A percentile compares a stretch with the other conserved stretches of the same genome.
Conservation (phyloP, 2,888 invertebrate species). For the Synergus itoensis region DNA sequence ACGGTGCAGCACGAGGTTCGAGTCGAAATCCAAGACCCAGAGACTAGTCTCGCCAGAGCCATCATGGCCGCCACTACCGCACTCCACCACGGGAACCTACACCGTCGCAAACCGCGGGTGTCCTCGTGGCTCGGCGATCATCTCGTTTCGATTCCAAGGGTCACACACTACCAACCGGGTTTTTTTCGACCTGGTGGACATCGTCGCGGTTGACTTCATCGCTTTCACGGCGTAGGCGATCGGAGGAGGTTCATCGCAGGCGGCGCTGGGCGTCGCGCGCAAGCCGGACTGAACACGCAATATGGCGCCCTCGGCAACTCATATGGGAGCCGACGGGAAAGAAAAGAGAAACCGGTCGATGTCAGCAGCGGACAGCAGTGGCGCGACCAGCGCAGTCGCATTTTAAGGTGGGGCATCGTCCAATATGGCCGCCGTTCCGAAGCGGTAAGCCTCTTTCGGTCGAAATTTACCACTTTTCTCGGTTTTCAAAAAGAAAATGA, state of each 20-base stretch:
- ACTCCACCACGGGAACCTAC: conserved; percentile 48
- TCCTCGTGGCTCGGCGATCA: conserved; percentile 26
- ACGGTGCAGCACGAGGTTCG: conserved; percentile 24
- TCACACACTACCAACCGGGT: conserved; percentile 40
- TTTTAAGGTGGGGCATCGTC: conserved; percentile 47
- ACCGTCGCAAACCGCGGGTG: conserved; percentile 27
- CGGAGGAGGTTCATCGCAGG: conserved; percentile 21
- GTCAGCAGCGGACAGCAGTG: conserved; percentile 50
- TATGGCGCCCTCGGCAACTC: conserved; percentile 62
- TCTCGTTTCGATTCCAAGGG: not conserved
- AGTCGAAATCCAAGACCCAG: conserved; percentile 46
- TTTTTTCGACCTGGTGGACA: conserved; percentile 3
- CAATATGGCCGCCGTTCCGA: conserved; percentile 63
- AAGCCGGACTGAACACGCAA: conserved; percentile 61
- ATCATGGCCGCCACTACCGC: conserved; percentile 56
- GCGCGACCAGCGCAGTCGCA: conserved; percentile 55
- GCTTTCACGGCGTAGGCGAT: conserved; percentile 26
- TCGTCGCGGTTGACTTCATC: conserved; percentile 37
- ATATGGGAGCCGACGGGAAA: conserved; percentile 43
- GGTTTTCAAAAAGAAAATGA: conserved; percentile 8
- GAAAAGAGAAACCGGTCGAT: conserved; percentile 68
- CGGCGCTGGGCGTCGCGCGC: conserved; percentile 59
- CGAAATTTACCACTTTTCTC: not conserved
- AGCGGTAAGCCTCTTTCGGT: conserved; percentile 53
- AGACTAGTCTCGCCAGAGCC: conserved; percentile 52